Base-by-base conservation (phyloP, 1,140 invertebrate genomes). In the Pinna nobilis region DNA sequence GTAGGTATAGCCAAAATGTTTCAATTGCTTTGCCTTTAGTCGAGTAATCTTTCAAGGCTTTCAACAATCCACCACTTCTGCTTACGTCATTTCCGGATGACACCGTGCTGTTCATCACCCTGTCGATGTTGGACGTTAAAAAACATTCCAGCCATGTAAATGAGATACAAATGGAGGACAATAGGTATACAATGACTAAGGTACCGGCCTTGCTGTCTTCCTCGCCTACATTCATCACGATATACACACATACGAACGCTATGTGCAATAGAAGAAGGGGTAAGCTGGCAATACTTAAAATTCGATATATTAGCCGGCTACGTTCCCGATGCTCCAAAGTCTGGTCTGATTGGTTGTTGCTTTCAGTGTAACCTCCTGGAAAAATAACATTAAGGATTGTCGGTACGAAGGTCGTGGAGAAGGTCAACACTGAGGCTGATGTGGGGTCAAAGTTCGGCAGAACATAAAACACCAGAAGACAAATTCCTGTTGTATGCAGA, bases 391-490 rank as follows among this genome's bases (percentile, higher is more conserved):
- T 33, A 35, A 59, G 23, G 0, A 59, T 7, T 59, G 37, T 6
- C 7, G 55, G 55, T 35, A 59, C 13, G 9, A 59, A 32, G 23
- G 23, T 9, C 18, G 37, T 18, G 1, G 23, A n/a, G 15, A 7
- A 33, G 13, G 11, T 35, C 1, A 35, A 15, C 20, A 33, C 3
- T 33, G 55, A 59, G 30, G 55, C 55, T 35, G 28, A n/a, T 7
- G 37, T 59, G 20, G 55, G 55, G 32, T 59, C 55, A 59, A 59
- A 59, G 18, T 30, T 20, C 7, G 55, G 55, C 15, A 59, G 55
- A 30, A 59, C 55, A 18, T 35, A n/a, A 59, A 59, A 59, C 3
- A 59, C 55, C 55, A 59, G 23, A 35, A 59, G 55, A 33, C 55
- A 59, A 32, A 59, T 30, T 2, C 55, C 55, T 13, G 55, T 59